Percentiles rank a stretch among this genome's conserved stretches.
Conservation (phyloP, 2,888 invertebrate species). For the Cyaniris semiargus region DNA sequence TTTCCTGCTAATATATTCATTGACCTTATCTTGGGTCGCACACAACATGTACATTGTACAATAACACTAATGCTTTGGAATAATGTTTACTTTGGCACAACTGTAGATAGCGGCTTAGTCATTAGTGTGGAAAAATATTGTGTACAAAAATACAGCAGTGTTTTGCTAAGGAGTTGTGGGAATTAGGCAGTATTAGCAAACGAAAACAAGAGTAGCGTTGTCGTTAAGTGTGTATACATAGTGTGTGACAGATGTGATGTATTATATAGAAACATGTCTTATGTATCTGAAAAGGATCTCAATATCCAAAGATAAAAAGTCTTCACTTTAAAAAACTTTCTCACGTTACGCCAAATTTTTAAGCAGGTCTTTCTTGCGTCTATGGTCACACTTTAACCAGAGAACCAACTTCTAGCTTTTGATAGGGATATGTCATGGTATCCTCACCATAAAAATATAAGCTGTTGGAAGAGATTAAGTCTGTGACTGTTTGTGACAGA, state of each 20-base stretch:
- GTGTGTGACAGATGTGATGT: neutral
- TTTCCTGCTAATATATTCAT: conserved; percentile 13
- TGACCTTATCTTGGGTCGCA: conserved; percentile 19
- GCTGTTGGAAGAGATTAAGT: too few relatives aligned
- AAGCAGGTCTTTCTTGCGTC: too few relatives aligned
- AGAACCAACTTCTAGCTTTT: too few relatives aligned
- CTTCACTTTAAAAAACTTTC: too few relatives aligned
- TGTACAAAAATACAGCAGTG: neutral
- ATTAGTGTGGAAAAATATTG: neutral
- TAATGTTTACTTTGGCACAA: conserved; percentile 6
- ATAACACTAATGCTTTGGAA: conserved; percentile 14
- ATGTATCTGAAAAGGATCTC: too few relatives aligned
- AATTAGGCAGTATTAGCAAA: neutral
- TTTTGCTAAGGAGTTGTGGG: neutral
- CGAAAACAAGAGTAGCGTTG: neutral
- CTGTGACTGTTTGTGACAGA: too few relatives aligned
- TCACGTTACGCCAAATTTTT: too few relatives aligned
- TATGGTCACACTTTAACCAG: too few relatives aligned
- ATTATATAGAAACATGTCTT: too few relatives aligned
- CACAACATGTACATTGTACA: conserved; percentile 16
- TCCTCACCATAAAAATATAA: too few relatives aligned
- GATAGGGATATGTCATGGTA: too few relatives aligned
- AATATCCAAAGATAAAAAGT: too few relatives aligned
- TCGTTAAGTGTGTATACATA: neutral
- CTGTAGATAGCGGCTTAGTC: neutral